Evolutionary conservation across 2,797 vertebrate species (phyloP).

Genomic region (Urosaurus nigricauda): DNA sequence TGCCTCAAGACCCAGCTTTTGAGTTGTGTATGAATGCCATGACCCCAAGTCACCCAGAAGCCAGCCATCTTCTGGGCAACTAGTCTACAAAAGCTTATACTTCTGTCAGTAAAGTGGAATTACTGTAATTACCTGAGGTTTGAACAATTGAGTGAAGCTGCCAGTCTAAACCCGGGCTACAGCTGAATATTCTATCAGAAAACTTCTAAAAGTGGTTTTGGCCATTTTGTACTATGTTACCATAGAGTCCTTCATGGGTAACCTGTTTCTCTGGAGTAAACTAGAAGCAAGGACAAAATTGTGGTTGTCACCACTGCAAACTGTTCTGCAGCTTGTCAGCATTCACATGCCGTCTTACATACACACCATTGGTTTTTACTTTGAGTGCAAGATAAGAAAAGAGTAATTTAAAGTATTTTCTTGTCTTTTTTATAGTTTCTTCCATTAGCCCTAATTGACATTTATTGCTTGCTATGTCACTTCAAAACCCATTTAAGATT

Average conservation of each 20-base stretch:
- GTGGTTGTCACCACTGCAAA: too few relatives aligned
- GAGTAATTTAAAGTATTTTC: background rate
- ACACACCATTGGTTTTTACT: slow-evolving; percentile 24
- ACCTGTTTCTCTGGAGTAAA: background rate
- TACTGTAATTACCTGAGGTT: background rate
- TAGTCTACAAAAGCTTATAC: too few relatives aligned
- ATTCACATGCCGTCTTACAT: slow-evolving; percentile 13
- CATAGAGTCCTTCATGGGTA: too few relatives aligned
- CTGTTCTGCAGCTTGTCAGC: slow-evolving; percentile 2
- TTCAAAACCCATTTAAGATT: slow-evolving; percentile 56
- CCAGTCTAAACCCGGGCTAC: background rate
- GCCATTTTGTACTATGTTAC: background rate
- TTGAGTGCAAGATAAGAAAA: background rate
- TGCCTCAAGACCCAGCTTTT: too few relatives aligned
- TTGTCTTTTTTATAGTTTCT: slow-evolving; percentile 18
- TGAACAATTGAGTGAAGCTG: background rate
- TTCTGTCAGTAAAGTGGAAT: background rate
- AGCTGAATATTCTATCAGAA: background rate
- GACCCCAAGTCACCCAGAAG: too few relatives aligned
- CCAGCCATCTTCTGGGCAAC: too few relatives aligned
- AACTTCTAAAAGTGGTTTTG: background rate
- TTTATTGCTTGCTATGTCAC: slow-evolving; percentile 51
- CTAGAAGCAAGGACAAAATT: background rate
- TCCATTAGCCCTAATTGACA: slow-evolving; percentile 54
- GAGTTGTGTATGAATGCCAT: too few relatives aligned